Conservation (phyloP, 2,797 vertebrate species). For the Hemitrygon akajei region DNA sequence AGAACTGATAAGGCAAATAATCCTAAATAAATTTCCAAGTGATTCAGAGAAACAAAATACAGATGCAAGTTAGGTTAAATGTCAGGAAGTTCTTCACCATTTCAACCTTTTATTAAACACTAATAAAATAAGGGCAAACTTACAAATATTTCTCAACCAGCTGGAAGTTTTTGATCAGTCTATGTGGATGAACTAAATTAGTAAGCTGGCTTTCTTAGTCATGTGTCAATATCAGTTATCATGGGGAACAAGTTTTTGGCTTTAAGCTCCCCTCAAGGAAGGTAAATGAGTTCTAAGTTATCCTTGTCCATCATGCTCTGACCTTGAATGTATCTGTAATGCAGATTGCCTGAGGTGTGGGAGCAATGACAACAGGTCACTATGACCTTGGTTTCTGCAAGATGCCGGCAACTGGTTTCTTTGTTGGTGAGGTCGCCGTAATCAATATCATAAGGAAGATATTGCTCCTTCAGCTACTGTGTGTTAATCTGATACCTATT, state of each 20-base stretch:
- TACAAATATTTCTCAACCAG: neutral
- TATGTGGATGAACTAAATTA: neutral
- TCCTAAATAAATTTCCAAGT: neutral
- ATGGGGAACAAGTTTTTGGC: no score
- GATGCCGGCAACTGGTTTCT: neutral
- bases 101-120: neutral
- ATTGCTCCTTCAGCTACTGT: neutral
- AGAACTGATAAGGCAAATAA: neutral
- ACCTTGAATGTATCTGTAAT: neutral
- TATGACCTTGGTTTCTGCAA: neutral
- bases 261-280: neutral
- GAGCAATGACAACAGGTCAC: neutral
- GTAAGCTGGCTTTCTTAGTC: neutral
- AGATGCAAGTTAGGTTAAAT: neutral
- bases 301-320: neutral
- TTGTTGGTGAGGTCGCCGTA: neutral
- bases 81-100: no score
- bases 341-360: neutral
- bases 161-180: neutral
- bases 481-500: no score
- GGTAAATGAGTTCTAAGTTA: neutral
- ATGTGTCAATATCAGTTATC: neutral
- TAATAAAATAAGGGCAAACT: neutral
- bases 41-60: neutral
- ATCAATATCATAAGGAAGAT: neutral